Evolutionary conservation across 2,888 invertebrate species (phyloP), one percentile per base, ranked within the genome.

Genomic region (Crioceris asparagi): DNA sequence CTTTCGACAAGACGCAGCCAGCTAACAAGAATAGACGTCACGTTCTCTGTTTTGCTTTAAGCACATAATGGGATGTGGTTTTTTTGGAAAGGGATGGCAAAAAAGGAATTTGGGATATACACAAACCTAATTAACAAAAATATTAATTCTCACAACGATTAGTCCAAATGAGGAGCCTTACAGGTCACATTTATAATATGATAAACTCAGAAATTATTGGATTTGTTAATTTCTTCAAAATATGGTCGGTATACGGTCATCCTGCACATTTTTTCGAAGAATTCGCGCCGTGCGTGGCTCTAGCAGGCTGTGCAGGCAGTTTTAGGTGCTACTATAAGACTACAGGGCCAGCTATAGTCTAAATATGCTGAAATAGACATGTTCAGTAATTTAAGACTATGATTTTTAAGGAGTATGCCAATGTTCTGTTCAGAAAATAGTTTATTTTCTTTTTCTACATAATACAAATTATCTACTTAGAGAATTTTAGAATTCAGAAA

Each of bases 241-340:
- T 39, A 29, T 35, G 35, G 35, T 17, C 31, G 30, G 36, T 25
- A 29, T 43, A 30, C 34, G 34, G 40, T 34, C 49, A 53, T 55
- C 57, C 59, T 55, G 58, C 59, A 59, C 60, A 52, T 55, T 54
- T 50, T 53, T 50, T 46, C 43, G 42, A 39, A 41, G 47, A 50
- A 35, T 56, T 57, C 58, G 33, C 35, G 59, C 53, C 60, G 62
- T 64, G 63, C 63, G 63, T 64, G 63, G 63, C 64, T 53, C 57
- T 56, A 59, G 56, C 59, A 63, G 64, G 63, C 63, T 64, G 63
- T 64, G 63, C 62, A 62, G 62, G 62, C 62, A 55, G 54, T 48
- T 48, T 48, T 50, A 50, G 51, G 60, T 61, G 60, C 61, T 59
- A 50, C 54, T 55, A 51, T 54, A 48, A 49, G 51, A 55, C 59